These are phyloP conservation scores for Prenolepis imparis DNA, from an alignment of 2,888 invertebrate genomes.

Conservation along the genomic window DNA sequence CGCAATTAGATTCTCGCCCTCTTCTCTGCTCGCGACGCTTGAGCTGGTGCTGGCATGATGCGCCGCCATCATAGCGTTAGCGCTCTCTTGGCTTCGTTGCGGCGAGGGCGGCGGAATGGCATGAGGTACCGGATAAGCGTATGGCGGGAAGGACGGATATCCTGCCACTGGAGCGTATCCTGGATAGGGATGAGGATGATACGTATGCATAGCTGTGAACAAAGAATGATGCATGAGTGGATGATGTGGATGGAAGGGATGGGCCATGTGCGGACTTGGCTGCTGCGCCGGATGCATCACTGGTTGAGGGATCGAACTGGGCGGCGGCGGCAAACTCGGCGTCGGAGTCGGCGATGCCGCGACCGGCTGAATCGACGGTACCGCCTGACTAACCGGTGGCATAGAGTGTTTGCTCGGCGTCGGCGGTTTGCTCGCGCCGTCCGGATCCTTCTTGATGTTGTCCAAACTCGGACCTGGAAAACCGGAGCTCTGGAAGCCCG, in stretches of 20 bases:
- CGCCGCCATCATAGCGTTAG: conserved; percentile 90
- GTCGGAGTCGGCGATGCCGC: conserved; percentile 84
- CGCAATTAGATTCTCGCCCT: conserved; percentile 85
- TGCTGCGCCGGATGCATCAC: conserved; percentile 92
- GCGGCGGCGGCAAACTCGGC: conserved; percentile 88
- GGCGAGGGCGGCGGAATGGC: conserved; percentile 90
- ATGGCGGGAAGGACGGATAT: conserved; percentile 87
- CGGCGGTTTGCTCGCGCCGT: conserved; percentile 85
- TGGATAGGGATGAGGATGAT: conserved; percentile 88
- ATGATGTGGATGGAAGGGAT: conserved; percentile 92
- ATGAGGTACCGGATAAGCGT: conserved; percentile 92
- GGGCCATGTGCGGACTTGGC: conserved; percentile 89
- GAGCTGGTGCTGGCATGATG: conserved; percentile 90
- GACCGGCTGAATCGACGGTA: conserved; percentile 82
- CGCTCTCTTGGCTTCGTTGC: conserved; percentile 88
- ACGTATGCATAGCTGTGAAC: conserved; percentile 91
- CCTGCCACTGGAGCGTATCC: conserved; percentile 85
- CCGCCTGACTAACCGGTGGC: conserved; percentile 72
- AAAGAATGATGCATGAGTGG: conserved; percentile 90
- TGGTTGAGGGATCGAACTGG: conserved; percentile 90
- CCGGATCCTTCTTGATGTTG: conserved; percentile 92
- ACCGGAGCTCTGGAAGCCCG: conserved; percentile 89
- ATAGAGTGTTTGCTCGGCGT: conserved; percentile 84
- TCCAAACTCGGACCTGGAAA: conserved; percentile 90
- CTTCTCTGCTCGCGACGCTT: conserved; percentile 91